A percentile compares a stretch with the other conserved stretches of the same genome.
Evolutionary conservation across 2,888 invertebrate genomes (phyloP).

Genomic region (Lepidonotus clava): DNA sequence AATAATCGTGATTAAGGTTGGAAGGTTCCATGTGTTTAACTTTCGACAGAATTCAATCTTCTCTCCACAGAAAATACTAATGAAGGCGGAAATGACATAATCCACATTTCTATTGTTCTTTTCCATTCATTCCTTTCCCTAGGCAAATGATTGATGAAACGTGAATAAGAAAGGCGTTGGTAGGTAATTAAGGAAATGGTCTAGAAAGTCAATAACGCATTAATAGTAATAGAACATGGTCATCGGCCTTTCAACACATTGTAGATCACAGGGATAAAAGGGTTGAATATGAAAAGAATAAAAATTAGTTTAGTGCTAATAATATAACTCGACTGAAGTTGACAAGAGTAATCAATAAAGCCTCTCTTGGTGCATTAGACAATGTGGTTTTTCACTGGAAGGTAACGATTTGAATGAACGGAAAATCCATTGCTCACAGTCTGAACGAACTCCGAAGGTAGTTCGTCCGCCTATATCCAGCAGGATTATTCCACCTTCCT

Average conservation of each 20-base stretch:
- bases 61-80: background rate
- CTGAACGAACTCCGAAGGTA: background rate
- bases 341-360: too few species aligned
- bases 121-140: background rate
- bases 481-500: background rate
- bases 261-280: background rate
- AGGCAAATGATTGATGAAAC: background rate
- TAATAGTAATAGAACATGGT: conserved; percentile 17
- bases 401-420: background rate
- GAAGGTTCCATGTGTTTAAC: background rate
- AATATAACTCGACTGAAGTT: too few species aligned
- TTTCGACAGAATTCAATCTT: background rate
- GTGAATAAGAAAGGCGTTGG: background rate
- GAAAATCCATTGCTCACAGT: background rate
- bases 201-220: conserved; percentile 28
- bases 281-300: background rate
- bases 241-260: conserved; percentile 6
- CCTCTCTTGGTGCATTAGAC: background rate
- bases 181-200: conserved; percentile 34
- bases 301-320: background rate
- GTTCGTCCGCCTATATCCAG: background rate
- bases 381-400: background rate
- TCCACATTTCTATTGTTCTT: conserved; percentile 16
- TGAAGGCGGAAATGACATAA: background rate
- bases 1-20: too few species aligned